These are phyloP conservation scores for Nautilus pompilius DNA, from an alignment of 1,140 invertebrate species.

Conservation along the genomic window DNA sequence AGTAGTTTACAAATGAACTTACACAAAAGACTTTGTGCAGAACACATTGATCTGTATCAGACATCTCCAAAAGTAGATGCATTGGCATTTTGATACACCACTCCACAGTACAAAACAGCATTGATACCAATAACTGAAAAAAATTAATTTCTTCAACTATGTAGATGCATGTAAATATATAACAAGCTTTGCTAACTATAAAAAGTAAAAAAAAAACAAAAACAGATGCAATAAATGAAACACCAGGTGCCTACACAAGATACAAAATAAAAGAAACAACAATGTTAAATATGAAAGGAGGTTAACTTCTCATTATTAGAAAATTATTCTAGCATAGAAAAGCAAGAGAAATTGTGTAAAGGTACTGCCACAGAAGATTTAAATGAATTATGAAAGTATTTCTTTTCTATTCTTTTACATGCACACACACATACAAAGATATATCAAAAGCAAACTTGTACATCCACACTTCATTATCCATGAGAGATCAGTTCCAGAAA, in stretches of 20 bases:
- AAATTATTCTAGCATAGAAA: background rate
- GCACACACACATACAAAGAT: too few species aligned
- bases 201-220: too few species aligned
- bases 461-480: too few species aligned
- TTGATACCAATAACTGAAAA: constrained; percentile 68
- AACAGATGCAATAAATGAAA: too few species aligned
- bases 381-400: too few species aligned
- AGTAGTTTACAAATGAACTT: constrained; percentile 8
- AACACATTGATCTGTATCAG: constrained; percentile 44
- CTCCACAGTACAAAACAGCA: constrained; percentile 87
- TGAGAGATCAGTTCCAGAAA: too few species aligned
- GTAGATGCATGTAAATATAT: background rate
- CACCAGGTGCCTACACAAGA: too few species aligned
- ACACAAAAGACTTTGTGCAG: constrained; percentile 57
- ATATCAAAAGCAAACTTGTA: too few species aligned
- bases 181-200: too few species aligned
- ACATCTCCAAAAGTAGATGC: constrained; percentile 53
- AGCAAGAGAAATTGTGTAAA: background rate
- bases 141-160: background rate
- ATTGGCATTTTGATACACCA: constrained; percentile 80
- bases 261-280: background rate
- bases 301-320: too few species aligned
- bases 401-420: too few species aligned
- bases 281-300: background rate
- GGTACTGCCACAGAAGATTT: too few species aligned